phyloP scores from a whole-genome alignment of 2,797 vertebrate genomes.

The Nannoperca australis region DNA sequence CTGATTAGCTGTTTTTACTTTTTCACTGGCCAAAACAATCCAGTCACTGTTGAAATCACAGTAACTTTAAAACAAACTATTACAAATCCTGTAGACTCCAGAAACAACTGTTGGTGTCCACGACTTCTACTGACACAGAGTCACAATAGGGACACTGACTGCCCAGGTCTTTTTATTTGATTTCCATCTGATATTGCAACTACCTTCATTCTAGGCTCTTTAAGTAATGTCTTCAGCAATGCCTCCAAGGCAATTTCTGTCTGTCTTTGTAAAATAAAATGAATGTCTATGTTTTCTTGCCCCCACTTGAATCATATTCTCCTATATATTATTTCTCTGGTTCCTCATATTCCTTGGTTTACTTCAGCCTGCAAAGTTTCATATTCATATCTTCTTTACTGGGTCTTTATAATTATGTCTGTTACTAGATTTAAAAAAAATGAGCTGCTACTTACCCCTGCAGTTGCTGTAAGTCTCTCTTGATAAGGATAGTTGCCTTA shows the following conservation, averaged over 20 bases:
- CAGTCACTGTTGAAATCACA: conserved; percentile 3
- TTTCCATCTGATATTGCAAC: conserved; percentile 34
- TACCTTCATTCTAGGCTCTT: conserved; percentile 26
- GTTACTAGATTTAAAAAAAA: neutral
- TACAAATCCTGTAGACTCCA: conserved; percentile 6
- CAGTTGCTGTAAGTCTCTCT: neutral
- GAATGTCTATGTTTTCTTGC: conserved; percentile 38
- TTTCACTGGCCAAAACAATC: conserved; percentile 20
- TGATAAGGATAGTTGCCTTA: neutral
- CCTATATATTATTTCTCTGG: conserved; percentile 38
- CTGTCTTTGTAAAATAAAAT: conserved; percentile 59
- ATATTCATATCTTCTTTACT: conserved; percentile 13
- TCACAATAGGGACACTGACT: conserved; percentile 18
- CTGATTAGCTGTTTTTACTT: neutral
- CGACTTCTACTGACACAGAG: conserved; percentile 8
- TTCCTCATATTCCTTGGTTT: conserved; percentile 43
- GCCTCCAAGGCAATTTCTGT: conserved; percentile 47
- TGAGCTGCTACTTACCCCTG: neutral
- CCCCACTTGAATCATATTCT: conserved; percentile 34
- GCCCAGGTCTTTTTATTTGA: conserved; percentile 47
- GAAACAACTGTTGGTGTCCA: conserved; percentile 3
- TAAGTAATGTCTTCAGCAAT: conserved; percentile 45
- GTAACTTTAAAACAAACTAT: conserved; percentile 10
- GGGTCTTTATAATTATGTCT: neutral
- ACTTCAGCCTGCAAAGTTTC: conserved; percentile 22